Percentiles rank a stretch among this genome's conserved stretches.
Evolutionary conservation across 1,140 invertebrate species (phyloP).

Genomic region (Drosophila willistoni): DNA sequence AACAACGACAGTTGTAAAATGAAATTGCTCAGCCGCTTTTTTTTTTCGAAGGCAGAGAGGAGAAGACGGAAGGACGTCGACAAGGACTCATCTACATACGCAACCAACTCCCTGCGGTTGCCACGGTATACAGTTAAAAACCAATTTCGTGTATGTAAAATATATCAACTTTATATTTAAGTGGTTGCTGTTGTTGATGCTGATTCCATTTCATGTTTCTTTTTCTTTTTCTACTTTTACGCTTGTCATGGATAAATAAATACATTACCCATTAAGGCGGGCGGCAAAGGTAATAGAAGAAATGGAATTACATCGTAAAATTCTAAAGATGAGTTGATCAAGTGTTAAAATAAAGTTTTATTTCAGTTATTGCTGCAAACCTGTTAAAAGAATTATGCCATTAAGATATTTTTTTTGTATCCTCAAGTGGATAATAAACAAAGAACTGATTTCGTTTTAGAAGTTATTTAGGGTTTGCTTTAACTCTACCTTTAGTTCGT

Average conservation of each 20-base stretch:
- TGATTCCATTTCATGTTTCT: slow-evolving; percentile 30
- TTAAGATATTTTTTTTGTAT: too few species aligned
- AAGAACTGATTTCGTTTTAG: too few species aligned
- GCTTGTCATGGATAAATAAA: slow-evolving; percentile 72
- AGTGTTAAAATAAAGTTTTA: background rate
- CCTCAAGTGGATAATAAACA: too few species aligned
- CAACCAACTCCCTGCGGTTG: slow-evolving; percentile 44
- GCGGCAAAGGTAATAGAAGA: slow-evolving; percentile 30
- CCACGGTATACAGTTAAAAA: slow-evolving; percentile 71
- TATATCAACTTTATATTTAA: slow-evolving; percentile 81
- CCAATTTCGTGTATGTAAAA: slow-evolving; percentile 81
- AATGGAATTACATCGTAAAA: slow-evolving; percentile 15
- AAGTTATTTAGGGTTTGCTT: too few species aligned
- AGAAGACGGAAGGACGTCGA: slow-evolving; percentile 10
- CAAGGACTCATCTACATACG: slow-evolving; percentile 25
- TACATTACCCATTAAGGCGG: slow-evolving; percentile 65
- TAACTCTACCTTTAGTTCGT: too few species aligned
- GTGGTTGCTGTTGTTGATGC: slow-evolving; percentile 50
- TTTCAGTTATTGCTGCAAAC: background rate
- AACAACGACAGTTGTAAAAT: slow-evolving; percentile 79
- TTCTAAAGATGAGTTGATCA: background rate
- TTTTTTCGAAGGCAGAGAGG: background rate
- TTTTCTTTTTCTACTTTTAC: slow-evolving; percentile 39
- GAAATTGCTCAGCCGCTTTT: slow-evolving; percentile 69
- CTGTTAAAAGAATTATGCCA: too few species aligned